Base-by-base conservation (phyloP, 2,113 vertebrate genomes). In the Ondatra zibethicus region DNA sequence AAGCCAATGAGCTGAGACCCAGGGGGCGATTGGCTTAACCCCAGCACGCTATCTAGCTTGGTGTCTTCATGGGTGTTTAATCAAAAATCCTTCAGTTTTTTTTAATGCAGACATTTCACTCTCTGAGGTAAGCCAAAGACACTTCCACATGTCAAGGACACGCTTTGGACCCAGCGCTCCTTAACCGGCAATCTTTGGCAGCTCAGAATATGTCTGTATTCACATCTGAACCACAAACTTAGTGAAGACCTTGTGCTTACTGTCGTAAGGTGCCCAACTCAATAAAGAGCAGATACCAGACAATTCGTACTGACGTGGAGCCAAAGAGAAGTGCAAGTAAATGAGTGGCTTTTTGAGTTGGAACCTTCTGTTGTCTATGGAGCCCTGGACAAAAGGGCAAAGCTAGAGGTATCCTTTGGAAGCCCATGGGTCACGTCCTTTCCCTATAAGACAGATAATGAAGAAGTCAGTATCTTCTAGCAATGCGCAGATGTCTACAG, bases 21-120 rank as follows among this genome's bases (percentile, higher is more conserved):
- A 33, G 88, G 50, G 72, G 92, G 89, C 47, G 16, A 19, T 75
- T 52, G 76, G 31, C 73, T 95, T 94, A 89, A 13, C 88, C 82
- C 52, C 65, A 94, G 31, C 7, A 75, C 66, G 21, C 68, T 80
- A 88, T 90, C 93, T 66, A 95, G 93, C 82, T 96, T 96, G 78
- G 94, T 92, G 47, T 68, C 68, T 52, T 66, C 21, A 1, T n/a
- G 31, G 1, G 14, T 45, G 78, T 92, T 92, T 36, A 80, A 94
- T 85, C 93, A 97, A 77, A 96, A 94, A 80, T 47, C 73, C 47
- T 16, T 21, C 16, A 45, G 5, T 0, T 50, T 94, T 52, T 93
- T 52, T 95, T 65, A 91, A 87, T 33, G 23, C 66, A 50, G 93
- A 81, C 14, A 19, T 61, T 65, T 94, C 52, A 45, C 25, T 16